phyloP scores from a whole-genome alignment of 1,140 invertebrate species.

The Microplitis mediator region DNA sequence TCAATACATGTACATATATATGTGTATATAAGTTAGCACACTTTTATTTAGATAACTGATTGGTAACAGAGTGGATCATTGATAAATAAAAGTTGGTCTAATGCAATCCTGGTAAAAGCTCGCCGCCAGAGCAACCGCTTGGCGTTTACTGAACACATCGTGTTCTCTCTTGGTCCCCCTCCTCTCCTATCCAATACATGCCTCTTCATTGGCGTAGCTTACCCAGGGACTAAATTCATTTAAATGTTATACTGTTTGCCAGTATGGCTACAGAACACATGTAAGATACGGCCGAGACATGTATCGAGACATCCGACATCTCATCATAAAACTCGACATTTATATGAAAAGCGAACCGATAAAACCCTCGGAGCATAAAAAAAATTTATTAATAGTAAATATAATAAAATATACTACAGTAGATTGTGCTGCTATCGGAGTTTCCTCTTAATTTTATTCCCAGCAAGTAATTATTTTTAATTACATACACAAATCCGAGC shows the following conservation, averaged over 20 bases:
- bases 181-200: neutral
- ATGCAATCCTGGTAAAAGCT: slow-evolving; percentile 32
- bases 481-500: no score
- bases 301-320: neutral
- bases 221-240: neutral
- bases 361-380: no score
- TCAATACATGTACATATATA: no score
- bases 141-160: slow-evolving; percentile 44
- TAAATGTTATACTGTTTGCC: neutral
- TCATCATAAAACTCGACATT: no score
- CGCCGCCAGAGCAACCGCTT: slow-evolving; percentile 35
- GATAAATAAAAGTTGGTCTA: neutral
- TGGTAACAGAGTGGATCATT: no score
- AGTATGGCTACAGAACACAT: neutral
- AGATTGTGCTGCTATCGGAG: no score
- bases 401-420: no score
- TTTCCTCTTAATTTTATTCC: no score
- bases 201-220: slow-evolving; percentile 32
- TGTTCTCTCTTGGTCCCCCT: slow-evolving; percentile 21
- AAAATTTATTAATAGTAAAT: no score
- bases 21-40: no score
- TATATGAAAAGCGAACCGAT: no score
- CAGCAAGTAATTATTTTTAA: neutral
- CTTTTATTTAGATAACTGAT: no score
- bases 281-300: neutral